These are phyloP conservation scores for Andrena trimmerana DNA, from an alignment of 2,888 invertebrate genomes.

Conservation along the genomic window DNA sequence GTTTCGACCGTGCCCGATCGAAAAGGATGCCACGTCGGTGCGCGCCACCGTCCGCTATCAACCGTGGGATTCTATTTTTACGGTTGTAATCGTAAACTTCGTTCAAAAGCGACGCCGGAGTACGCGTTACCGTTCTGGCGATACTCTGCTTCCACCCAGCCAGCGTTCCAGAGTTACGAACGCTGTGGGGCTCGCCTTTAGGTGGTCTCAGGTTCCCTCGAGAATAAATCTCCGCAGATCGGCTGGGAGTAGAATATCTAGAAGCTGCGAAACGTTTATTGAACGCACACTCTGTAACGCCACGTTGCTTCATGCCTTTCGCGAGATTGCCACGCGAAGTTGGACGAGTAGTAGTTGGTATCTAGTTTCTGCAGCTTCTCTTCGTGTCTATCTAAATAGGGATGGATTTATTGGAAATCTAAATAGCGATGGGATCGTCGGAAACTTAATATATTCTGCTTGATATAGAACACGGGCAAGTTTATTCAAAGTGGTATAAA, in stretches of 20 bases:
- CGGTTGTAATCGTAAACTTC: slow-evolving; percentile 21
- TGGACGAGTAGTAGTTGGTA: too few relatives aligned
- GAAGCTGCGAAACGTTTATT: too few relatives aligned
- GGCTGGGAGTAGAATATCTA: not conserved
- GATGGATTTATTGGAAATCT: too few relatives aligned
- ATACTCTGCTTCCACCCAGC: not conserved
- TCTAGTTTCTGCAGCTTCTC: too few relatives aligned
- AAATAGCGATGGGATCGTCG: too few relatives aligned
- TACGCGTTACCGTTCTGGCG: slow-evolving; percentile 1
- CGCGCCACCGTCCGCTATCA: not conserved
- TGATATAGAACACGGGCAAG: too few relatives aligned
- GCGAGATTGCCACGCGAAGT: too few relatives aligned
- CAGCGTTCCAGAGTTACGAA: not conserved
- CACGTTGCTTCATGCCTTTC: too few relatives aligned
- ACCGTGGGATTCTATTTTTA: slow-evolving; percentile 28
- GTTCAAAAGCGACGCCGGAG: slow-evolving; percentile 3
- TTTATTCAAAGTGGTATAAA: too few relatives aligned
- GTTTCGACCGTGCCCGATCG: not conserved
- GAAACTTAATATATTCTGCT: too few relatives aligned
- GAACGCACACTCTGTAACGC: too few relatives aligned
- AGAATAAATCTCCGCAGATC: not conserved
- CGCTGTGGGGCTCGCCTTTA: not conserved
- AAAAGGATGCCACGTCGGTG: not conserved
- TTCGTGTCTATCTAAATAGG: too few relatives aligned
- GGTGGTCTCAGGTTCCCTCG: not conserved